Base-by-base conservation (phyloP, 2,888 invertebrate genomes). In the Dermolepida albohirtum region DNA sequence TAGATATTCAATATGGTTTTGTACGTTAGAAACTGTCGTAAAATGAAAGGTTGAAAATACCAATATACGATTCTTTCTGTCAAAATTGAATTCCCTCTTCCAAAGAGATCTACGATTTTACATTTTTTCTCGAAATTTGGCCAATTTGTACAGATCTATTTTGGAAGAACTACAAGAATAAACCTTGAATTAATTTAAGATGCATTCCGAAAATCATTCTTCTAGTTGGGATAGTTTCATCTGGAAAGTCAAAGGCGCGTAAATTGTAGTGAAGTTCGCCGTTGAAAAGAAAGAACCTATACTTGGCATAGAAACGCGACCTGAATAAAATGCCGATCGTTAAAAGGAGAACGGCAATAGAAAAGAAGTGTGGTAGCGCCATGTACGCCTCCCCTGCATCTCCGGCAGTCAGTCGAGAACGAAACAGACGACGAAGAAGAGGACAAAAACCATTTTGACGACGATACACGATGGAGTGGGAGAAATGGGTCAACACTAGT, bases 401-500 rank as follows among this genome's bases (percentile, higher is more conserved):
- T 47, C 10, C 2, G 39, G 17, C 34, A 16, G 16, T 54, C 47
- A 34, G 12, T 43, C 27, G 14, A 29, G 47, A 34, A 47, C 22
- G 47, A 62, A 29, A 14, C 16, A 59, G 66, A 64, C 14, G 34
- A 57, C 50, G 59, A 66, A n/a, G 34, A 34, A 10, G 34, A 34
- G 8, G 34, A 10, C 34, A 34, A 50, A 57, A 66, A 51, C 29
- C 49, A 59, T 49, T 49, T 50, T 40, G 59, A 41, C 39, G 51
- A 16, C 22, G 12, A 55, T 16, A 8, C n/a, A n/a, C 11, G 27
- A 27, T 27, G 17, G 52, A 44, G 64, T 41, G 66, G 66, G 66
- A 50, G 66, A 66, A 66, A 66, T 66, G 39, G 66, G 66, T 66
- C 66, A 66, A 57, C n/a, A n/a, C 47, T 66, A 50, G 57, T 57